phyloP scores from a whole-genome alignment of 2,113 vertebrate genomes.

The Phaethornis superciliosus region DNA sequence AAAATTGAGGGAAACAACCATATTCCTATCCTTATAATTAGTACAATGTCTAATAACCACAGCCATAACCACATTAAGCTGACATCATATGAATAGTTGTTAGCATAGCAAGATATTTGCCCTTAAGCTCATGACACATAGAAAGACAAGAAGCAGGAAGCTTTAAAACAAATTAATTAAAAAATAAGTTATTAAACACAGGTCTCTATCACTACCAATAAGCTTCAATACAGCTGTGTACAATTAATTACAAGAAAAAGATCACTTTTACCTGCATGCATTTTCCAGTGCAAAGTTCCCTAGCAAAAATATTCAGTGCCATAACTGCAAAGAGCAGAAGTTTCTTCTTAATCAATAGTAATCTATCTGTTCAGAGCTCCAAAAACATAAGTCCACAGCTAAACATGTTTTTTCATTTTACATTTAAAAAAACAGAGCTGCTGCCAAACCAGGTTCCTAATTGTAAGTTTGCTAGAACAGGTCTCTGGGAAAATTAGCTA shows the following conservation, averaged over 20 bases:
- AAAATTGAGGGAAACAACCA: not conserved
- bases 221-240: not conserved
- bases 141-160: not conserved
- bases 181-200: not conserved
- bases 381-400: not conserved
- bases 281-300: not conserved
- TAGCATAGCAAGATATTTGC: not conserved
- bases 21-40: slow-evolving; percentile 29
- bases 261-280: not conserved
- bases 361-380: not conserved
- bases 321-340: not conserved
- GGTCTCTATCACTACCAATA: not conserved
- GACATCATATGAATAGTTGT: not conserved
- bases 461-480: not conserved
- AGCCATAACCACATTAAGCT: slow-evolving; percentile 41
- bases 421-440: slow-evolving; percentile 34
- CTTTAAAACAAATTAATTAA: not conserved
- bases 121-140: not conserved
- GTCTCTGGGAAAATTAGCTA: slow-evolving; percentile 9
- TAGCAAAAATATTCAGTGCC: slow-evolving; percentile 13
- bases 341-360: not conserved
- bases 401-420: not conserved
- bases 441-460: slow-evolving; percentile 40
- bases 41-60: not conserved
- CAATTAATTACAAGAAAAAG: not conserved